Conservation (phyloP, 2,113 vertebrate species). For the Sterna hirundo region DNA sequence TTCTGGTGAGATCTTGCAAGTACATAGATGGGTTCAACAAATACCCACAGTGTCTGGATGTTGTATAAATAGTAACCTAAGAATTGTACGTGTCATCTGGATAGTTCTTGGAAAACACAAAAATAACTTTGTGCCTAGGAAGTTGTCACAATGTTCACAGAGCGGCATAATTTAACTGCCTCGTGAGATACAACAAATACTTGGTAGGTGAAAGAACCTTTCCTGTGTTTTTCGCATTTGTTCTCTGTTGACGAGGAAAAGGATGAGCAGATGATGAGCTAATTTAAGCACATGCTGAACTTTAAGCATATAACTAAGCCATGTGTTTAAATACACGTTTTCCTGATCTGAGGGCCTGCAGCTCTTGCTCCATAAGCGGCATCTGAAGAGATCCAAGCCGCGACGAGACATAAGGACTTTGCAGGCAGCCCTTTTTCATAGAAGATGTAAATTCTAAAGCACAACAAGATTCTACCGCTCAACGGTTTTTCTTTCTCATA, state of each 20-base stretch:
- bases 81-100: slow-evolving; percentile 26
- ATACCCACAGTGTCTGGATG: neutral
- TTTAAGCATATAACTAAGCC: neutral
- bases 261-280: slow-evolving; percentile 30
- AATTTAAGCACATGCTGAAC: slow-evolving; percentile 31
- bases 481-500: neutral
- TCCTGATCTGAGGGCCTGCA: neutral
- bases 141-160: slow-evolving; percentile 11
- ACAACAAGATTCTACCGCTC: neutral
- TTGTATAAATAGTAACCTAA: slow-evolving; percentile 34
- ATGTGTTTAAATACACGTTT: neutral
- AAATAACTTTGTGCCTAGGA: slow-evolving; percentile 61
- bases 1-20: neutral
- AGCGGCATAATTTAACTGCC: slow-evolving; percentile 56
- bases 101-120: slow-evolving; percentile 56
- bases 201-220: neutral
- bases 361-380: neutral
- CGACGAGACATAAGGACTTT: neutral
- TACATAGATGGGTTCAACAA: neutral
- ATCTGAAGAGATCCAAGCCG: neutral
- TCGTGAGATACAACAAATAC: slow-evolving; percentile 40
- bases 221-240: neutral
- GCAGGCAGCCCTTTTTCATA: neutral
- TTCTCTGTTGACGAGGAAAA: slow-evolving; percentile 14
- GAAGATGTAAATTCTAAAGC: neutral